These are phyloP conservation scores for Uropsilus gracilis DNA, from an alignment of 2,113 vertebrate species.

Conservation along the genomic window DNA sequence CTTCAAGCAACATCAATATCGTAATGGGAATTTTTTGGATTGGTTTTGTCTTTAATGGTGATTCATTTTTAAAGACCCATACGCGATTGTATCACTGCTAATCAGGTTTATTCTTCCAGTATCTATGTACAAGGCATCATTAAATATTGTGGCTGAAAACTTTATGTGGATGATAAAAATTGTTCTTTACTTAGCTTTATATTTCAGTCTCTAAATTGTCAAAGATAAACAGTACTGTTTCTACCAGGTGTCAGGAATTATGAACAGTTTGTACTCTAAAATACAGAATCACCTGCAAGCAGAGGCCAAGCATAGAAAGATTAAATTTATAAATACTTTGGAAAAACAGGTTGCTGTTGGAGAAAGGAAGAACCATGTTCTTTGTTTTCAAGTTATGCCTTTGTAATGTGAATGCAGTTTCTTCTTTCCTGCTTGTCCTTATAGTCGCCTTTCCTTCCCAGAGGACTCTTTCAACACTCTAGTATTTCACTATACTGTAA, in stretches of 20 bases:
- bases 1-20: conserved; percentile 27
- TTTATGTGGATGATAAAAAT: conserved; percentile 29
- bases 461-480: not conserved
- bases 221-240: conserved; percentile 13
- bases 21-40: conserved; percentile 1
- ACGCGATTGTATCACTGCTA: not conserved
- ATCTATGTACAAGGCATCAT: not conserved
- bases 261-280: conserved; percentile 14
- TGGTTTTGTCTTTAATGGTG: conserved; percentile 4
- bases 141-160: conserved; percentile 7
- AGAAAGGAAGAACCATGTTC: not conserved
- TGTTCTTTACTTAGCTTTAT: conserved; percentile 14
- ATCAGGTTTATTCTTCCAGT: conserved; percentile 28
- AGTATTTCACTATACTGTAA: not conserved
- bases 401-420: not conserved
- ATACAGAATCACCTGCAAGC: not conserved
- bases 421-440: not conserved
- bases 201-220: conserved; percentile 30
- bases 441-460: not conserved
- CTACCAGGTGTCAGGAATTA: not conserved
- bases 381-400: not conserved
- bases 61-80: conserved; percentile 23
- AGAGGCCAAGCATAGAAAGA: not conserved
- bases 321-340: conserved; percentile 2
- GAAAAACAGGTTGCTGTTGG: not conserved